Base-by-base conservation (phyloP, 2,113 vertebrate species). In the Protobothrops flavoviridis region DNA sequence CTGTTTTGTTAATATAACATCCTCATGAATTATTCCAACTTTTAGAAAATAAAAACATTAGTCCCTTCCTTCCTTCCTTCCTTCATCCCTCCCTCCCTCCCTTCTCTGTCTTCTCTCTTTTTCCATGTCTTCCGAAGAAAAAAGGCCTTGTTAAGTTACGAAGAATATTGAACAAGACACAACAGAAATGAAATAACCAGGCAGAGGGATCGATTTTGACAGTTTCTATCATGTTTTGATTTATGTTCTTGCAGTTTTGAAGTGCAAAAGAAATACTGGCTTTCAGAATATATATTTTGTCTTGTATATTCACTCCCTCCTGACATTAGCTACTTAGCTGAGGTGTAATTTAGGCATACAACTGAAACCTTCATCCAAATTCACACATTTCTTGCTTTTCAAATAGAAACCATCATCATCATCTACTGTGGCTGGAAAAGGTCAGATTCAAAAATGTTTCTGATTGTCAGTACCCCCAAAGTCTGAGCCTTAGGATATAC, bases 11-110 rank as follows among this genome's bases (percentile, higher is more conserved):
- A 96, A 97, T 96, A 95, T 87, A 94, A 94, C 95, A 95, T 91
- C 95, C 90, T 93, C 96, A 92, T 96, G 96, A 98, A 95, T 98
- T 97, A 97, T 94, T 94, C 97, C 97, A 93, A 94, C 95, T 97
- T 97, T 97, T 97, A 97, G 92, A 94, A 95, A 93, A 94, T 92
- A 95, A 97, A 96, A 95, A 95, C 97, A 97, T 96, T 96, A 26
- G n/a, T 39, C 5, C n/a, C n/a, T 33, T 8, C 69, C n/a, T 55
- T 55, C 17, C 4, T 55, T 55, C 85, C 94, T 39, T 96, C 94
- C 94, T 7, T 17, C 15, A 0, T 55, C 94, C 94, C 9, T 85
- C 85, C 94, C 45, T 96, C 94, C 94, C 11, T 85, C 85, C 93
- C 50, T 86, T 91, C 87, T 90, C 93, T 87, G 89, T 94, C 91